Conservation (phyloP, 2,888 invertebrate genomes). For the Dinocampus coccinellae region DNA sequence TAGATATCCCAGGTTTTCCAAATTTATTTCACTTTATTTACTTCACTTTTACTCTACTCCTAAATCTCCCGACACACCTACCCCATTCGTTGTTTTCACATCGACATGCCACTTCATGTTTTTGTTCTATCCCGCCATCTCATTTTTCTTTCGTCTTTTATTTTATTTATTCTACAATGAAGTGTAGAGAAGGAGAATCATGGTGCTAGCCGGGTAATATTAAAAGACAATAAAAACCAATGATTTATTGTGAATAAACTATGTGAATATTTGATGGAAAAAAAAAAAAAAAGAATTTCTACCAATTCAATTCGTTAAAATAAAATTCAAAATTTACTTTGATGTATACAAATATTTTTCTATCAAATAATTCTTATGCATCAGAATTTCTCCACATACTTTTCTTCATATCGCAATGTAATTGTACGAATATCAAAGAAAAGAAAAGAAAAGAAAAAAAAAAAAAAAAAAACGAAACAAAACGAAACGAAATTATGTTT, state of each 20-base stretch:
- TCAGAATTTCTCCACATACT: too few species aligned
- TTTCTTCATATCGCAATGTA: too few species aligned
- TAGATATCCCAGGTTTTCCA: background rate
- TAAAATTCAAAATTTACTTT: too few species aligned
- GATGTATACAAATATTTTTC: too few species aligned
- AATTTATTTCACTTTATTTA: constrained; percentile 11
- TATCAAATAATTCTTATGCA: too few species aligned
- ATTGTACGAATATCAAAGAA: too few species aligned
- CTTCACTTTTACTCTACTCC: background rate
- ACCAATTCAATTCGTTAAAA: too few species aligned
- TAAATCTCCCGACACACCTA: background rate
- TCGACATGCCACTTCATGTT: background rate
- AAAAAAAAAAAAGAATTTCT: too few species aligned
- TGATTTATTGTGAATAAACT: background rate
- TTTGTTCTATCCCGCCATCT: background rate
- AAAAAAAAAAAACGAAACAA: too few species aligned
- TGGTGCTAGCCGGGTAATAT: background rate
- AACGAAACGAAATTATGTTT: too few species aligned
- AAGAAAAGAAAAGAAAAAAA: too few species aligned
- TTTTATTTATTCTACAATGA: background rate
- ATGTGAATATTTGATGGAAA: too few species aligned
- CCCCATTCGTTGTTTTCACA: background rate
- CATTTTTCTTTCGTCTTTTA: background rate
- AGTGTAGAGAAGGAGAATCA: background rate
- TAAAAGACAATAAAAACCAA: background rate